A percentile compares a stretch with the other conserved stretches of the same genome.
phyloP scores from a whole-genome alignment of 1,140 invertebrate genomes.

The Pseudomyrmex flavicornis region DNA sequence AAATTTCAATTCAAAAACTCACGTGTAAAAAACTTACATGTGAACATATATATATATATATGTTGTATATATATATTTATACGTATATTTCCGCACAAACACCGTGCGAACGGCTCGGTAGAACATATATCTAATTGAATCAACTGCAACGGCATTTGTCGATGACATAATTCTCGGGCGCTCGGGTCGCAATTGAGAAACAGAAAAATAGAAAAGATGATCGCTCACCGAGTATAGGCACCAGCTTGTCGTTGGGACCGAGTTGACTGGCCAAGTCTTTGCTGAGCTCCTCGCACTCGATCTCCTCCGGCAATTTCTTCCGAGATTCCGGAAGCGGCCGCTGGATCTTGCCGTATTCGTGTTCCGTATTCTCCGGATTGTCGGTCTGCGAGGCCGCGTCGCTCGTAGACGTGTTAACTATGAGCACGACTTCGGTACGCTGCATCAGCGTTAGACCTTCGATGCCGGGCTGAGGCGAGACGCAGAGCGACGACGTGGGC shows the following conservation, averaged over 20 bases:
- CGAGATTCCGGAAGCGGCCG: constrained; percentile 78
- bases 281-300: constrained; percentile 92
- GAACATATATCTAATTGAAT: constrained; percentile 50
- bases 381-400: constrained; percentile 89
- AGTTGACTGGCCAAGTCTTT: constrained; percentile 90
- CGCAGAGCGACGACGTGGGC: constrained; percentile 74
- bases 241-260: constrained; percentile 89
- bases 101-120: no score
- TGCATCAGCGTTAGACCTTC: constrained; percentile 87
- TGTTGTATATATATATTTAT: no score
- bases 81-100: no score
- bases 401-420: constrained; percentile 87
- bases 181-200: constrained; percentile 7
- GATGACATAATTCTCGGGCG: constrained; percentile 5
- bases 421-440: constrained; percentile 87
- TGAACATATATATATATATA: no score
- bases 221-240: constrained; percentile 88
- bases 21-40: no score
- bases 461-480: constrained; percentile 82
- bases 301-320: constrained; percentile 90
- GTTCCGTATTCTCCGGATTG: constrained; percentile 71
- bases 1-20: no score
- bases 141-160: constrained; percentile 30
- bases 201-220: constrained; percentile 5
- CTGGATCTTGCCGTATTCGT: constrained; percentile 51